Percentiles rank a stretch among this genome's conserved stretches.
Evolutionary conservation across 2,797 vertebrate species (phyloP).

Genomic region (Clamator glandarius): DNA sequence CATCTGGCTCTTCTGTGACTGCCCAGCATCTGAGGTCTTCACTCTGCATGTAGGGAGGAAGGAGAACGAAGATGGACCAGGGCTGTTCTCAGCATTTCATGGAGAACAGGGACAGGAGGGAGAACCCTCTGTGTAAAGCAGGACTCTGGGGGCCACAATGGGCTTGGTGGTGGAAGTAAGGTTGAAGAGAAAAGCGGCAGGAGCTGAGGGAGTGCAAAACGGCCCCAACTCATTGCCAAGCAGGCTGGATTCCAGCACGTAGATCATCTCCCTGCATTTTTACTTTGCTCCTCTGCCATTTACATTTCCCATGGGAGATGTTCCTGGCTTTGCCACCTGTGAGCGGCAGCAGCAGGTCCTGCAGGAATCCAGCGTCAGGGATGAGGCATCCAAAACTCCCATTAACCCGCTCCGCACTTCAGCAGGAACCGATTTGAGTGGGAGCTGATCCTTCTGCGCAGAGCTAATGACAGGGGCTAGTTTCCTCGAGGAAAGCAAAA

Average conservation of each 20-base stretch:
- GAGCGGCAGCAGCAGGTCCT: neutral
- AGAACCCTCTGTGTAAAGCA: neutral
- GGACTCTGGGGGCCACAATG: neutral
- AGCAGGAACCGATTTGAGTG: neutral
- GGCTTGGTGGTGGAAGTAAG: neutral
- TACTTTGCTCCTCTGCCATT: neutral
- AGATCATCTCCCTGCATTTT: neutral
- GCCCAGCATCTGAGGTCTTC: neutral
- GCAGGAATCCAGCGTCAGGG: neutral
- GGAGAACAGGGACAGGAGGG: neutral
- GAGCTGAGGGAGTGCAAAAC: neutral
- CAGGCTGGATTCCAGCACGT: neutral
- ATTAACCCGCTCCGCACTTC: neutral
- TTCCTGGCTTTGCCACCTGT: neutral
- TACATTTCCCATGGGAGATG: neutral
- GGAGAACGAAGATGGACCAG: neutral
- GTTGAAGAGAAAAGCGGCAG: neutral
- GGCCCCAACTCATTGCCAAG: neutral
- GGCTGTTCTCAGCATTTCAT: neutral
- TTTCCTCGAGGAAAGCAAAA: conserved; percentile 19
- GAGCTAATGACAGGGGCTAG: neutral
- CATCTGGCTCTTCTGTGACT: neutral
- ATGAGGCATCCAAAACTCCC: neutral
- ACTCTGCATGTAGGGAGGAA: neutral
- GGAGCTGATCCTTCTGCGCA: neutral